Evolutionary conservation across 2,888 invertebrate genomes (phyloP), one percentile per base, ranked within the genome.

Genomic region (Hesperia comma): DNA sequence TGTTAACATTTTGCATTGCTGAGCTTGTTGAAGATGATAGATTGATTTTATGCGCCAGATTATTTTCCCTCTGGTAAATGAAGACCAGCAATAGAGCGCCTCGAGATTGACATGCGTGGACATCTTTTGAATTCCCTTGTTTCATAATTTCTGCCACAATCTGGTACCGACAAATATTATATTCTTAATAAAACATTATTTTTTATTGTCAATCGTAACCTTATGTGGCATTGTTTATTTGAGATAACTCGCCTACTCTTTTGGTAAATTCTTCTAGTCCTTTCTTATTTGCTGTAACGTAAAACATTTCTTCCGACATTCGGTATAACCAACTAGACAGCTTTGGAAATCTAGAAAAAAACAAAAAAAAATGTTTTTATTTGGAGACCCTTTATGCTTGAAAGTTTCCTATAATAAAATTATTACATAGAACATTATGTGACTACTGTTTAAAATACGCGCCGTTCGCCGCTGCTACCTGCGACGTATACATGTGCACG

Each of bases 191-290:
- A 61, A 41, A 40, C 17, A 37, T 32, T 40, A 26, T 21, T 67
- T n/a, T 46, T 46, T 26, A 37, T 55, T 43, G 33, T 33, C 32
- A 53, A 60, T 33, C 21, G 12, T 43, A 37, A 37, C 14, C 19
- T 56, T 37, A 56, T 40, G 8, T 56, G 40, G 61, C 37, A 55
- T 55, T 55, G 55, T 40, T 58, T 40, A 69, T 67, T 57, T 62
- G 74, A 74, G 76, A 73, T 63, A 84, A 85, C 87, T 86, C 80
- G 84, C 88, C 86, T 84, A 89, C 83, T 82, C 84, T 83, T 82
- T 76, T 84, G 6, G 84, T 71, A 69, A 88, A 89, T 64, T 88
- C 88, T 60, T 71, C 63, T 6, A 88, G 81, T 37, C 88, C 89
- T 71, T 85, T 87, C 69, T 80, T 80, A 74, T 87, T 87, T 7